Conservation (phyloP, 1,140 invertebrate species). For the Drosophila sechellia region DNA sequence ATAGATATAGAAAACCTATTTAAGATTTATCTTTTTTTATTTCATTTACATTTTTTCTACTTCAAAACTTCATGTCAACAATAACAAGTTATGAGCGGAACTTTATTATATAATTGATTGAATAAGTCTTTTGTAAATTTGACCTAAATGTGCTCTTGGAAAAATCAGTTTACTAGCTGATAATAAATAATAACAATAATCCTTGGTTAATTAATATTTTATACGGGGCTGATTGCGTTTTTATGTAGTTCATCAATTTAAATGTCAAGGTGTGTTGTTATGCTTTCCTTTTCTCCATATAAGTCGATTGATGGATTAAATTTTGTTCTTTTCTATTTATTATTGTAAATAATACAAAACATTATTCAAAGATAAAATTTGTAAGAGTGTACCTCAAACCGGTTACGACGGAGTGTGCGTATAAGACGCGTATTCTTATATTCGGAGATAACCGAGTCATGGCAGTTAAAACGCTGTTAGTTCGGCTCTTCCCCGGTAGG, state of each 20-base stretch:
- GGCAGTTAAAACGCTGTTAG: constrained; percentile 39
- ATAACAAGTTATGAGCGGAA: too few species aligned
- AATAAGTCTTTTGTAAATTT: neutral
- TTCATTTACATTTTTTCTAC: too few species aligned
- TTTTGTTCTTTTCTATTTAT: neutral
- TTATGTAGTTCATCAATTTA: too few species aligned
- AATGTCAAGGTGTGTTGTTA: too few species aligned
- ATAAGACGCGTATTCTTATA: constrained; percentile 26
- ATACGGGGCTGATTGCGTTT: too few species aligned
- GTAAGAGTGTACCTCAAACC: neutral
- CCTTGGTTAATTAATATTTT: neutral
- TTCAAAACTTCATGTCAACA: too few species aligned
- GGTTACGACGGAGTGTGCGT: constrained; percentile 23
- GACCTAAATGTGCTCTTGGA: neutral
- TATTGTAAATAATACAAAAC: neutral
- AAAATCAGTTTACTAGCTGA: neutral
- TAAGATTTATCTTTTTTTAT: too few species aligned
- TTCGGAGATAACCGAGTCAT: constrained; percentile 5
- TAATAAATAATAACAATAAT: neutral
- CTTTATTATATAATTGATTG: neutral
- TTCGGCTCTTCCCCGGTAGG: constrained; percentile 54
- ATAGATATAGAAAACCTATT: too few species aligned
- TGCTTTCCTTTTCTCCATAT: too few species aligned
- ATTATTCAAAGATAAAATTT: neutral
- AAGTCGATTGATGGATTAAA: too few species aligned